Base-by-base conservation (phyloP, 2,113 vertebrate species). In the Myxocyprinus asiaticus region DNA sequence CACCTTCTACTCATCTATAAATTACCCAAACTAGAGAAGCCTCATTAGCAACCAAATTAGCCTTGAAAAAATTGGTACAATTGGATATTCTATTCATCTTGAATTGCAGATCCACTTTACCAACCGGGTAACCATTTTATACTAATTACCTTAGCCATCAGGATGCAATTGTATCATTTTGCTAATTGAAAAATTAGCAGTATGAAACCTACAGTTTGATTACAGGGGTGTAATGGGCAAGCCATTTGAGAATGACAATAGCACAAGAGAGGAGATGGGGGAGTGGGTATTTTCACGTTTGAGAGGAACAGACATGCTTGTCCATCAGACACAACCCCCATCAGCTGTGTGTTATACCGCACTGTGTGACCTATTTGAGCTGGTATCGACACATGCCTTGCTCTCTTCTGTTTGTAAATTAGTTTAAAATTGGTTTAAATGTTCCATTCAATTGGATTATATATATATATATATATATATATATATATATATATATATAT, bases 41-140 rank as follows among this genome's bases (percentile, higher is more conserved):
- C 81, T 84, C 83, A 87, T 84, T 87, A 86, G 73, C 82, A 61
- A 66, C 79, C 81, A 83, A 83, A 87, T 88, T 86, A 87, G 80
- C 70, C 84, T 84, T 42, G 56, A 83, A 87, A 84, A 67, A 85
- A 81, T 85, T 82, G 72, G 76, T 62, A 75, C 67, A 78, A 80
- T 67, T 87, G 58, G 81, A 86, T 86, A 81, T 83, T 82, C 80
- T 80, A 78, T 82, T 87, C 82, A 87, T 83, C 85, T 86, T 83
- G 68, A 83, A 76, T 67, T 81, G 76, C 65, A 63, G 71, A 81
- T 79, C 68, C 47, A 81, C 74, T 84, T 61, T 80, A 65, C 65
- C 78, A 81, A 78, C 66, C 66, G 42, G 77, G 77, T 83, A 84
- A 86, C 79, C 78, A 78, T 84, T 85, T 88, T 86, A 84, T 72